These are phyloP conservation scores for Phyllotreta cruciferae DNA, from an alignment of 2,888 invertebrate genomes.

Conservation along the genomic window DNA sequence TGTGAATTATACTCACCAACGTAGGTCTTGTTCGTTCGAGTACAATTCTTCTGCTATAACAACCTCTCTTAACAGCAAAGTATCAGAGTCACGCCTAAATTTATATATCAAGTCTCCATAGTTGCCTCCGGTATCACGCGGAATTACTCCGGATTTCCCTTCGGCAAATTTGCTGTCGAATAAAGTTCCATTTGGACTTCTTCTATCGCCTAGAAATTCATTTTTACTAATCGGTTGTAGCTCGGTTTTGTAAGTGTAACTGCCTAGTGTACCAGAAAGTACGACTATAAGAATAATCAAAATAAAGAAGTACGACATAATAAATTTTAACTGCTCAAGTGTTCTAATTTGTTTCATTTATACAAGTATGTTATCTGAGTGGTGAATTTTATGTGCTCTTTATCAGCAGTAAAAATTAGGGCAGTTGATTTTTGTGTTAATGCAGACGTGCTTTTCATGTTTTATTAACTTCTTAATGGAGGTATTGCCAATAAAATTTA, in stretches of 20 bases:
- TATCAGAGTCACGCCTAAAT: conserved; percentile 41
- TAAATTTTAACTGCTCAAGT: too few relatives aligned
- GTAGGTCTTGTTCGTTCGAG: conserved; percentile 42
- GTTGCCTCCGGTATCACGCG: conserved; percentile 45
- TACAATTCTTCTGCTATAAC: conserved; percentile 41
- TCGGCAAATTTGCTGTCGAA: conserved; percentile 37
- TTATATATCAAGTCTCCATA: conserved; percentile 45
- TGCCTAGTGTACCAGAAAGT: background rate
- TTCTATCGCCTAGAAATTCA: background rate
- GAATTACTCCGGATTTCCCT: conserved; percentile 16
- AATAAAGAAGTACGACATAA: background rate
- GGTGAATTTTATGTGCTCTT: too few relatives aligned
- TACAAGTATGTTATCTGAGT: too few relatives aligned
- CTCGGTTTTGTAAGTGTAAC: conserved; percentile 3
- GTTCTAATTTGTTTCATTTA: too few relatives aligned
- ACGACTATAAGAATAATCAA: background rate
- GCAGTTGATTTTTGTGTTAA: too few relatives aligned
- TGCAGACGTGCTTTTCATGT: too few relatives aligned
- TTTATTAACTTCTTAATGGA: too few relatives aligned
- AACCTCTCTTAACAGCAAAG: conserved; percentile 44
- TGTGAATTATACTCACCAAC: conserved; percentile 43
- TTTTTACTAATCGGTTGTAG: conserved; percentile 1
- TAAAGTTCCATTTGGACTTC: conserved; percentile 8
- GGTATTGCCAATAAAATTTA: too few relatives aligned
- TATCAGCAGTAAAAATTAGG: too few relatives aligned